These are phyloP conservation scores for Torymus texanus DNA, from an alignment of 2,888 invertebrate genomes.

Conservation along the genomic window DNA sequence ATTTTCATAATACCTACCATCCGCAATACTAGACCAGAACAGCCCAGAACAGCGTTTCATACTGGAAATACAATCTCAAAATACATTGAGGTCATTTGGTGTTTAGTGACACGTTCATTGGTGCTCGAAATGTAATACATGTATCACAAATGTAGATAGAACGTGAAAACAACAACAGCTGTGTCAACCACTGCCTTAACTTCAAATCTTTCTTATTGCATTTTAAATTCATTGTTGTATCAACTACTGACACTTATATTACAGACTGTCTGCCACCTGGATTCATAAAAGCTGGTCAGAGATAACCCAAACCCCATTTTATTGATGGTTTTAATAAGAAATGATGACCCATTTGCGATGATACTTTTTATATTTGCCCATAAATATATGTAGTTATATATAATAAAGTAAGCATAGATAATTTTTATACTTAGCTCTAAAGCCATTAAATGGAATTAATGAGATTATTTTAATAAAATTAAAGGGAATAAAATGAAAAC, in stretches of 20 bases:
- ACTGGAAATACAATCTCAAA: conserved; percentile 74
- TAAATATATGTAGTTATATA: conserved; percentile 5
- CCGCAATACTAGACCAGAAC: conserved; percentile 63
- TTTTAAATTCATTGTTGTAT: conserved; percentile 73
- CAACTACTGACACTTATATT: conserved; percentile 72
- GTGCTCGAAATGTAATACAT: conserved; percentile 73
- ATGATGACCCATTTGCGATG: conserved; percentile 35
- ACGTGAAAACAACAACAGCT: conserved; percentile 72
- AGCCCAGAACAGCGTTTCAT: conserved; percentile 67
- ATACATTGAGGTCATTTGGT: conserved; percentile 71
- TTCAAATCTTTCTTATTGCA: conserved; percentile 72
- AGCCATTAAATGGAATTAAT: conserved; percentile 2
- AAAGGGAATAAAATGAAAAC: conserved; percentile 12
- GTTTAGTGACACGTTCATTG: conserved; percentile 66
- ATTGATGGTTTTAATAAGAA: conserved; percentile 45
- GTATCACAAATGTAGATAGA: conserved; percentile 73
- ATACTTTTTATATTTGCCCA: conserved; percentile 28
- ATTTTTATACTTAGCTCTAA: conserved; percentile 37
- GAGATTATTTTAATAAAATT: conserved; percentile 28
- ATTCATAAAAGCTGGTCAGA: conserved; percentile 75
- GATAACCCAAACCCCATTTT: conserved; percentile 61
- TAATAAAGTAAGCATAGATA: conserved; percentile 13
- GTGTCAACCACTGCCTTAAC: conserved; percentile 72
- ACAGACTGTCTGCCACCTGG: conserved; percentile 74
- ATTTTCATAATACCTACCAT: conserved; percentile 74